Percentiles rank a stretch among this genome's conserved stretches.
Evolutionary conservation across 2,797 vertebrate species (phyloP).

Genomic region (Spinibarbus caldwelli): DNA sequence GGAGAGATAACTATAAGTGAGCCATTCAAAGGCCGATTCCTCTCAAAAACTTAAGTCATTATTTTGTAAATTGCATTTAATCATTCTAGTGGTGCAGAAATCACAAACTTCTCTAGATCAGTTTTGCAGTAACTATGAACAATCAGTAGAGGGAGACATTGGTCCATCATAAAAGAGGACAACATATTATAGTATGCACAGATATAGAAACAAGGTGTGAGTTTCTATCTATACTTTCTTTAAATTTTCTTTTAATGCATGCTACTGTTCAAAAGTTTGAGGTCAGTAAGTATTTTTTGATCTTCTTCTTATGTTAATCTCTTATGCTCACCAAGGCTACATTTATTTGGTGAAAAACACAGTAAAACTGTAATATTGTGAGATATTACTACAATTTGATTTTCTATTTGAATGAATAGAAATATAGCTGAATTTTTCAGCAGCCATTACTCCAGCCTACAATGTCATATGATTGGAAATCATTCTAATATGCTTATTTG

Average conservation of each 20-base stretch:
- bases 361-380: background rate
- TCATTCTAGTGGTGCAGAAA: background rate
- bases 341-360: background rate
- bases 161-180: background rate
- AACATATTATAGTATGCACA: background rate
- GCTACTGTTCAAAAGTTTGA: background rate
- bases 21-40: background rate
- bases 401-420: background rate
- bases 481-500: background rate
- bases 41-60: background rate
- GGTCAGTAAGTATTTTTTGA: background rate
- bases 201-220: background rate
- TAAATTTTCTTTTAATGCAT: background rate
- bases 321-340: background rate
- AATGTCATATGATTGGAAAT: background rate
- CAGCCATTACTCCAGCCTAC: background rate
- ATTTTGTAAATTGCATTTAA: background rate
- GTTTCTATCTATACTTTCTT: background rate
- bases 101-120: background rate
- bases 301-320: background rate
- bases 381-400: background rate
- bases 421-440: background rate
- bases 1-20: background rate
- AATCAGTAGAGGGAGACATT: constrained; percentile 21
- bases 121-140: background rate